Evolutionary conservation across 1,140 invertebrate species (phyloP), one percentile per base, ranked within the genome.

Genomic region (Harpegnathos saltator): DNA sequence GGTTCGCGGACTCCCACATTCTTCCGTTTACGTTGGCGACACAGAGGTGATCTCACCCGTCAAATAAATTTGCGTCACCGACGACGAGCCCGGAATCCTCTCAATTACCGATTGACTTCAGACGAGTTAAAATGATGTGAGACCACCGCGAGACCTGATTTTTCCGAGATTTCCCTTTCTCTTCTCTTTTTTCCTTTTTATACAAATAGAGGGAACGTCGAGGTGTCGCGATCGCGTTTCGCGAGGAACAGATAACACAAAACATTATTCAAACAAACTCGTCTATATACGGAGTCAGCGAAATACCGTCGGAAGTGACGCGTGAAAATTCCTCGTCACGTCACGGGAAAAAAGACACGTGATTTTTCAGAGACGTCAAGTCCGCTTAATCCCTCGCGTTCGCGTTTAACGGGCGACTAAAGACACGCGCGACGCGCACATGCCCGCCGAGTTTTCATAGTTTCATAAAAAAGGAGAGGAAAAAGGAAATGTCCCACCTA

Each of bases 381-480:
- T 24, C 19, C 19, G 19, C 14, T 65, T 65, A 65, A 65, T 48
- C 38, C 33, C 1, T 14, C 61, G 5, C n/a, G 54, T n/a, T 38
- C 2, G 17, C 38, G 26, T 65, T 65, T 44, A 65, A 65, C 22
- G 38, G 19, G 22, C 62, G n/a, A 68, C 19, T 50, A 50, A 44
- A 44, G 44, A 50, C n/a, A 50, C 22, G 50, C 15, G n/a, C 29
- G 29, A n/a, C n/a, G n/a, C n/a, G n/a, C n/a, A n/a, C n/a, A n/a
- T n/a, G n/a, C n/a, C 29, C 29, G 1, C 33, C 12, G 63, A 22
- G 38, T 44, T 65, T 50, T 2, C 22, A 50, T 15, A 26, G 26
- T 68, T 14, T 52, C 24, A 65, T 65, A 66, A 66, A 50, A 66
- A 66, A 48, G n/a, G n/a, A n/a, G n/a, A n/a, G n/a, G n/a, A n/a